Percentiles rank a stretch among this genome's conserved stretches.
Evolutionary conservation across 1,140 invertebrate genomes (phyloP).

Genomic region (Drosophila guanche): DNA sequence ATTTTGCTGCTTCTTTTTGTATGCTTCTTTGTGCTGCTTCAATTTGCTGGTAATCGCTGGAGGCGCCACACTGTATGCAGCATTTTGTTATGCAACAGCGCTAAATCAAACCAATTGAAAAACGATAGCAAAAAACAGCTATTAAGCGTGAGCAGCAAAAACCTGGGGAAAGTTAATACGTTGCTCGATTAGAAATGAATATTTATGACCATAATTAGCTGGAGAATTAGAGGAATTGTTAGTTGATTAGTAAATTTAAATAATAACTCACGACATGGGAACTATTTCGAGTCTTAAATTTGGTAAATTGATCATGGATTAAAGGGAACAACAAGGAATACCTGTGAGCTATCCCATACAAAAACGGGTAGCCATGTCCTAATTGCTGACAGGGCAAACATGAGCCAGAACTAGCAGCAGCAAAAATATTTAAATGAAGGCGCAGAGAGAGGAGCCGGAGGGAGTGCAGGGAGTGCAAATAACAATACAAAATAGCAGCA

Average conservation of each 20-base stretch:
- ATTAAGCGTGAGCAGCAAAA: not conserved
- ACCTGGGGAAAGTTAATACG: conserved; percentile 1
- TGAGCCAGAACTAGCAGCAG: not conserved
- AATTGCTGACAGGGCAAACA: conserved; percentile 50
- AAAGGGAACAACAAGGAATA: too few species aligned
- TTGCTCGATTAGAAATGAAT: not conserved
- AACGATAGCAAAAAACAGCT: conserved; percentile 2
- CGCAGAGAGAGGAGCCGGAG: too few species aligned
- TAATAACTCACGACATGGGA: too few species aligned
- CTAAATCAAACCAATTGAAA: conserved; percentile 24
- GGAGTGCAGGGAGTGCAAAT: conserved; percentile 19
- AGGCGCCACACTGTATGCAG: conserved; percentile 11
- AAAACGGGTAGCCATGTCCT: conserved; percentile 44
- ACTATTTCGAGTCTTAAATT: too few species aligned
- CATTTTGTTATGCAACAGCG: conserved; percentile 37
- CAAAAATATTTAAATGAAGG: not conserved
- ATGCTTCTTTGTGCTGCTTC: not conserved
- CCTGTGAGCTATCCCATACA: not conserved
- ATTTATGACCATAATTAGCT: too few species aligned
- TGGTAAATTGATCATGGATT: too few species aligned
- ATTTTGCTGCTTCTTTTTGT: not conserved
- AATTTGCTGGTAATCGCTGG: not conserved
- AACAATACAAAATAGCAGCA: conserved; percentile 4
- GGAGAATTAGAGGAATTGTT: too few species aligned
- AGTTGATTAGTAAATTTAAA: too few species aligned